A percentile compares a stretch with the other conserved stretches of the same genome.
phyloP scores from a whole-genome alignment of 2,888 invertebrate genomes.

The Micropterix aruncella region DNA sequence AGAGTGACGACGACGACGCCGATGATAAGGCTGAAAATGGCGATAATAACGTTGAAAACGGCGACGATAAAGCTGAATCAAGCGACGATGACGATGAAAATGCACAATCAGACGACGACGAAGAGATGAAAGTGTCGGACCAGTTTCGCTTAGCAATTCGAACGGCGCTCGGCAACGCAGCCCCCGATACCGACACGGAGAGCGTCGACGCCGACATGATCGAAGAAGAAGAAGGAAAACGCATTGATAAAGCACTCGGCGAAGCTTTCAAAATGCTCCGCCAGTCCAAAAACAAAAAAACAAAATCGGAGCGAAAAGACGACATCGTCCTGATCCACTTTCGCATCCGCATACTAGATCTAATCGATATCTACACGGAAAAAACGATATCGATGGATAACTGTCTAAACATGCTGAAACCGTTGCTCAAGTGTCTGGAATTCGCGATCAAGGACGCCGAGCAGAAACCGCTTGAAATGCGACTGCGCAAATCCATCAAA shows the following conservation, averaged over 20 bases:
- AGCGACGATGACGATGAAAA: constrained; percentile 19
- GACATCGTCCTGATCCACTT: constrained; percentile 57
- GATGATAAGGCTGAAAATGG: constrained; percentile 16
- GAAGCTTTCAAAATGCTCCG: constrained; percentile 56
- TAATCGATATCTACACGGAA: constrained; percentile 59
- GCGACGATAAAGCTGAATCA: constrained; percentile 17
- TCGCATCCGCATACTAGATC: constrained; percentile 57
- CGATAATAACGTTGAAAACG: constrained; percentile 18
- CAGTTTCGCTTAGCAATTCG: constrained; percentile 57
- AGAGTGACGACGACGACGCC: constrained; percentile 16
- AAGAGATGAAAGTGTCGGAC: constrained; percentile 51
- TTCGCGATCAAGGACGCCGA: constrained; percentile 54
- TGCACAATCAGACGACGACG: constrained; percentile 30
- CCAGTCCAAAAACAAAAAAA: constrained; percentile 34
- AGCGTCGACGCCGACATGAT: constrained; percentile 63
- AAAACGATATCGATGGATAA: constrained; percentile 53
- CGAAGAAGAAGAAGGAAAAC: constrained; percentile 60
- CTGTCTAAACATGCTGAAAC: constrained; percentile 52
- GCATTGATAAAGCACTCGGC: constrained; percentile 55
- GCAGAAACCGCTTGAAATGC: constrained; percentile 48
- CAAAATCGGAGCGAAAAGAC: constrained; percentile 43
- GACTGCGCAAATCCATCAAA: constrained; percentile 46
- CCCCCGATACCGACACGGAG: constrained; percentile 45
- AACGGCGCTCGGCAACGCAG: constrained; percentile 49
- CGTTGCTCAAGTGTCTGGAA: constrained; percentile 52